Evolutionary conservation across 2,888 invertebrate species (phyloP).

Genomic region (Ochlodes sylvanus): DNA sequence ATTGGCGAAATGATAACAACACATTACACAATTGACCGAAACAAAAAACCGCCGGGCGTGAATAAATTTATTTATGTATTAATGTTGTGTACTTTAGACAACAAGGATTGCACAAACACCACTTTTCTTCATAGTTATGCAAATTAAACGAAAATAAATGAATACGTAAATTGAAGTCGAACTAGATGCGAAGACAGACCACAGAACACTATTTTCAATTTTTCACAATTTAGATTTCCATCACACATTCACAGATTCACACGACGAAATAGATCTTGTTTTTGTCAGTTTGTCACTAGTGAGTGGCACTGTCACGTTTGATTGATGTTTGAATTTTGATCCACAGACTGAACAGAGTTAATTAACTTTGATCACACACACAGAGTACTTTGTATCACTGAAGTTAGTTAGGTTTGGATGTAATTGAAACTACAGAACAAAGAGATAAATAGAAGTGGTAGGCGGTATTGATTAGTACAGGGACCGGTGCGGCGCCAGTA

Average conservation of each 20-base stretch:
- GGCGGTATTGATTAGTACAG: no score
- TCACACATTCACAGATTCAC: no score
- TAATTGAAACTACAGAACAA: no score
- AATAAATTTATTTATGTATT: conserved; percentile 3
- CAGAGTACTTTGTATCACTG: no score
- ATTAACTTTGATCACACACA: no score
- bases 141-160: not conserved
- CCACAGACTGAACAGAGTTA: no score
- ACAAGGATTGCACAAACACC: not conserved
- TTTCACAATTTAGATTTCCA: not conserved
- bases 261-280: no score
- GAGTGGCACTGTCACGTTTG: not conserved
- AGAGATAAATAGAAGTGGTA: no score
- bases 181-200: not conserved
- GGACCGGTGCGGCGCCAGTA: no score
- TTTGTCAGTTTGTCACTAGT: no score
- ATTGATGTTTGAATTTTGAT: no score
- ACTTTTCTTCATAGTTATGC: not conserved
- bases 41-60: conserved; percentile 21
- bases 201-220: conserved; percentile 8
- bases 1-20: conserved; percentile 46
- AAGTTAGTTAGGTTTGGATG: no score
- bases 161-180: not conserved
- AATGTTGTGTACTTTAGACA: not conserved
- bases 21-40: conserved; percentile 42